Evolutionary conservation across 2,888 invertebrate species (phyloP).

Genomic region (Lepeophtheirus nordmannii): DNA sequence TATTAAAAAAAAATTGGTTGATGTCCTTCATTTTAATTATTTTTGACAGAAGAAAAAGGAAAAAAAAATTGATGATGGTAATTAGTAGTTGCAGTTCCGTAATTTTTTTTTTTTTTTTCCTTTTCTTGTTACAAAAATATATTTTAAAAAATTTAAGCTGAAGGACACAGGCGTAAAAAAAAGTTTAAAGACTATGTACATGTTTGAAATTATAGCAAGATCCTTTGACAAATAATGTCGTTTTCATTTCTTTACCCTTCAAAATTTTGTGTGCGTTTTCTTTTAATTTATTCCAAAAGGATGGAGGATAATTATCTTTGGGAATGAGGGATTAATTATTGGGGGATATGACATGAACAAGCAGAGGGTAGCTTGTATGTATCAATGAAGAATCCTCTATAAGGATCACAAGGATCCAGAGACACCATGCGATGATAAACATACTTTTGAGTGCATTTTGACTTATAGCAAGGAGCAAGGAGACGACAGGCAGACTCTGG

Average conservation of each 20-base stretch:
- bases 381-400: conserved; percentile 32
- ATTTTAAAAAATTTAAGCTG: too few relatives aligned
- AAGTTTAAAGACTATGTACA: too few relatives aligned
- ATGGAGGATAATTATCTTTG: too few relatives aligned
- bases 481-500: conserved; percentile 29
- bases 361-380: conserved; percentile 31
- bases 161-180: too few relatives aligned
- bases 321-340: not conserved
- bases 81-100: not conserved
- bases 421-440: conserved; percentile 30
- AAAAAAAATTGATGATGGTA: too few relatives aligned
- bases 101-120: too few relatives aligned
- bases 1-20: not conserved
- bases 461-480: conserved; percentile 29
- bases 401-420: conserved; percentile 29
- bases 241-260: too few relatives aligned
- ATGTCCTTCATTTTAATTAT: not conserved
- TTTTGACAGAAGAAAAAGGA: not conserved
- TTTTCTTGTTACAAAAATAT: too few relatives aligned
- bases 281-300: too few relatives aligned
- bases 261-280: too few relatives aligned
- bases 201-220: too few relatives aligned
- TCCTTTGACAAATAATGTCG: too few relatives aligned
- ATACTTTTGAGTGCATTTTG: conserved; percentile 30
- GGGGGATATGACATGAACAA: conserved; percentile 31